Evolutionary conservation across 2,113 vertebrate genomes (phyloP).

Genomic region (Sula dactylatra): DNA sequence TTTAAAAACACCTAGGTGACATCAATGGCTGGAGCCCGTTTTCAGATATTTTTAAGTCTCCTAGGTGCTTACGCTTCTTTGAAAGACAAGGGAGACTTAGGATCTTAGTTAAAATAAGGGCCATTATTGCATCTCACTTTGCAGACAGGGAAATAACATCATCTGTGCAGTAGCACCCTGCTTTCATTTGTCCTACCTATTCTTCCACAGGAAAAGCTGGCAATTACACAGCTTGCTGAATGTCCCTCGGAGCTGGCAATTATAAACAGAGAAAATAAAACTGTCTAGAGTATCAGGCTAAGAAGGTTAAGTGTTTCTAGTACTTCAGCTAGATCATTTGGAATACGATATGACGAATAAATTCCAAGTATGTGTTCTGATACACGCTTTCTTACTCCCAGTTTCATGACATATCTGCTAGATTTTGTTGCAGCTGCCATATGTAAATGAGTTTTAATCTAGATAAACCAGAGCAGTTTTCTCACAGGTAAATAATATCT

Average conservation of each 20-base stretch:
- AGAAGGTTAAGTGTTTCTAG: background rate
- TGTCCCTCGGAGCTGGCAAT: background rate
- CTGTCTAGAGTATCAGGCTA: background rate
- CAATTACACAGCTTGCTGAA: background rate
- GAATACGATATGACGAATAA: background rate
- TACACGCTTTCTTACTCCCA: background rate
- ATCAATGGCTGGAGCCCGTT: background rate
- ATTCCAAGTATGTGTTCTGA: background rate
- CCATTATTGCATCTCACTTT: background rate
- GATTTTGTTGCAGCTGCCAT: background rate
- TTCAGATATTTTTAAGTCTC: background rate
- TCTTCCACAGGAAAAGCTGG: background rate
- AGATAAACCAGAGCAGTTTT: background rate
- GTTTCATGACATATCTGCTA: background rate
- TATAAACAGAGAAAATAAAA: background rate
- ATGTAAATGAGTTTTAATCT: background rate
- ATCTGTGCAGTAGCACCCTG: background rate
- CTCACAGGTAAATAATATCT: background rate
- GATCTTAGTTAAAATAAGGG: background rate
- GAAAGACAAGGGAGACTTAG: background rate
- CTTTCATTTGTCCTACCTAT: background rate
- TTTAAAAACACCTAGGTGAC: background rate
- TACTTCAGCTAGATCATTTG: background rate
- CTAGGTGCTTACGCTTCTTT: background rate
- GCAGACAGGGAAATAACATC: background rate